Evolutionary conservation across 2,113 vertebrate genomes (phyloP), one percentile per base, ranked within the genome.

Genomic region (Lagopus muta): DNA sequence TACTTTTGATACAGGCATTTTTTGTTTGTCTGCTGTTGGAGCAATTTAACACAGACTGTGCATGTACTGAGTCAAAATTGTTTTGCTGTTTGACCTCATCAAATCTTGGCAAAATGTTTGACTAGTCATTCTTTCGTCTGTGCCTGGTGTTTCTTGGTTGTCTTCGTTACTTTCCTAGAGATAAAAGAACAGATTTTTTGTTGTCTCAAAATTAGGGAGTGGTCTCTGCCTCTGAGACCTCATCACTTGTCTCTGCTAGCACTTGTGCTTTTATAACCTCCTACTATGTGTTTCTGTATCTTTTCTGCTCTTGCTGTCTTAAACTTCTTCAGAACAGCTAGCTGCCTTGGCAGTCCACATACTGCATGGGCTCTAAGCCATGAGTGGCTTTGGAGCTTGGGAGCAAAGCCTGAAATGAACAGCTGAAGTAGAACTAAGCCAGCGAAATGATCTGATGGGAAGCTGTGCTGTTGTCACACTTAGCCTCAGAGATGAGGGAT

Each of bases 341-440:
- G 55, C 64, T 94, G 60, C 58, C 42, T 95, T 96, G 93, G 90
- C 93, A 96, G 3, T 38, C 42, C n/a, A 21, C 52, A 4, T 82
- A 86, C 80, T 95, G 43, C 13, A 24, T 88, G 80, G 77, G 88
- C 94, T 92, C 76, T 83, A 73, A 90, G 92, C 92, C 92, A 93
- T 58, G 86, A 84, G 73, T 81, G 80, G 66, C 90, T 96, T 90
- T 94, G 80, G 93, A 94, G 76, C 88, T 94, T 78, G 64, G 65
- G 65, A 95, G 69, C 72, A 92, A 74, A 95, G 92, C 80, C 73
- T 96, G 86, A 66, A 94, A 82, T 10, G 73, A 95, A 78, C 93
- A 95, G 88, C 93, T 95, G 95, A 94, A 67, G 88, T 88, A 92
- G 73, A 95, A 48, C 76, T 84, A 96, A 96, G 70, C 82, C 77